phyloP scores from a whole-genome alignment of 2,113 vertebrate genomes.

The Phalacrocorax carbo region DNA sequence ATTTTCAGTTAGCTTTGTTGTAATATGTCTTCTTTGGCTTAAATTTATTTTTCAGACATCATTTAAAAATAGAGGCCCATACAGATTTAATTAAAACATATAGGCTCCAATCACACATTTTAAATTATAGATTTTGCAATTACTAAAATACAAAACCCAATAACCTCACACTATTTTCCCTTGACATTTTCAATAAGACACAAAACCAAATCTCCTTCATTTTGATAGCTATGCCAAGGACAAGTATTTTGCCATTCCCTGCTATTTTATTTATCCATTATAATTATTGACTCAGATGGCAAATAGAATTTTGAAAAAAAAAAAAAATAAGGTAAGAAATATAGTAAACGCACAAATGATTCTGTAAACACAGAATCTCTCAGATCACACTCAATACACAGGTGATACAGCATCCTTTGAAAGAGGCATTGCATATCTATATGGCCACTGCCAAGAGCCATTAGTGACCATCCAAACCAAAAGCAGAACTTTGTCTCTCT shows the following conservation, averaged over 20 bases:
- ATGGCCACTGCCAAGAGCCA: no score
- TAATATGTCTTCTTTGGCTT: neutral
- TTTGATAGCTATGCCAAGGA: neutral
- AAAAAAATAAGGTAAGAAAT: neutral
- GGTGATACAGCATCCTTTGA: neutral
- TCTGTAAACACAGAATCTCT: neutral
- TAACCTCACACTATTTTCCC: neutral
- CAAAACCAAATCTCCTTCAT: neutral
- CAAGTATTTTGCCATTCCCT: neutral
- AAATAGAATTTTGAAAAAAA: neutral
- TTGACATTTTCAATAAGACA: neutral
- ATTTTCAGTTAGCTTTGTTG: neutral
- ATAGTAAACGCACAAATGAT: neutral
- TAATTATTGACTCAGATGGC: neutral
- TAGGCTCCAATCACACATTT: neutral
- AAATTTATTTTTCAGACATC: neutral
- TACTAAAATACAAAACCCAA: fast-evolving
- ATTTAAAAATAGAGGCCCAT: neutral
- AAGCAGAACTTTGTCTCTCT: neutral
- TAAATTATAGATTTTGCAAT: neutral
- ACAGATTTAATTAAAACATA: neutral
- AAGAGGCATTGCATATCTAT: fast-evolving
- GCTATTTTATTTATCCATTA: neutral
- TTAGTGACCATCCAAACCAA: neutral
- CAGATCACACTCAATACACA: neutral